Evolutionary conservation across 2,797 vertebrate genomes (phyloP), one percentile per base, ranked within the genome.

Genomic region (Falco berigora): DNA sequence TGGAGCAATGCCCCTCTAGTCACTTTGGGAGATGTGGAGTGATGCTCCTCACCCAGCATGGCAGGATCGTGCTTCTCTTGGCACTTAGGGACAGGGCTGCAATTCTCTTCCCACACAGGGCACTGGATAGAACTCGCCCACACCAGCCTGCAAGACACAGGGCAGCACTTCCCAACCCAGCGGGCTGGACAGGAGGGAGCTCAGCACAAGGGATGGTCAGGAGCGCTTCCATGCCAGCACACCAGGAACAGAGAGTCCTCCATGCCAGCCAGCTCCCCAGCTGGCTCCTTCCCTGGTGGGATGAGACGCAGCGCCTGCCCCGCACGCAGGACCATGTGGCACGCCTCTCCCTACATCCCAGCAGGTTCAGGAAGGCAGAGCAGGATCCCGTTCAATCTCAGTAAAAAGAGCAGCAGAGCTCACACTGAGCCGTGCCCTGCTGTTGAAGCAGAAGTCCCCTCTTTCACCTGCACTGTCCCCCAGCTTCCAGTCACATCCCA

Each of bases 1-100:
- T 0, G 7, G 30, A 62, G 38, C 40, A 17, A 32, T 2, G 23
- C 23, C 30, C n/a, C 46, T 71, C 46, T 14, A 6, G 40, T 14
- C 52, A 14, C 49, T 4, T 58, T 1, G 5, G 27, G 64, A 28
- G n/a, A 64, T 0, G 17, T 0, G 3, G 42, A 0, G 2, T 0
- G 4, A n/a, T 18, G 61, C 32, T 62, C 47, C 42, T 44, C 72
- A 28, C 42, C 18, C 30, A 14, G 32, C 1, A 7, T 0, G 0
- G 67, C 58, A 56, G 52, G 22, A 22, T 20, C 0, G 0, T 8
- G 68, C 52, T n/a, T 28, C 59, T 71, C 30, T 66, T 13, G 20
- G 30, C 21, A 28, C 16, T 16, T 11, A 28, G 72, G n/a, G 10
- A 24, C 1, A 2, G 46, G 56, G 38, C 71, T 56, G 36, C 42